Conservation (phyloP, 2,113 vertebrate species). For the Grantiella picta region DNA sequence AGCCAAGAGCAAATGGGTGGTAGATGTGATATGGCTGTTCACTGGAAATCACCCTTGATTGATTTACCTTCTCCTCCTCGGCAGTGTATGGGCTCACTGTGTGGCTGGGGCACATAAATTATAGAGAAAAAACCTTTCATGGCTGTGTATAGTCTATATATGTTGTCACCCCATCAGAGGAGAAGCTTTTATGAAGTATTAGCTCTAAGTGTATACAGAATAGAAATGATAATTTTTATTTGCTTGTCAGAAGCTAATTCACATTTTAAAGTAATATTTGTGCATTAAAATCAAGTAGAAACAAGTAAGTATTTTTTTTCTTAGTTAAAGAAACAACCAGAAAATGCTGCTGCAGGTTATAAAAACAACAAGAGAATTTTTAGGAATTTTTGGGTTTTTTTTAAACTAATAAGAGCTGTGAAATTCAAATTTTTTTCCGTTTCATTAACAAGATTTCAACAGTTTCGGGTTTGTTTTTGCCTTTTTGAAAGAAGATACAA, state of each 20-base stretch:
- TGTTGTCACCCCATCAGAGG: slow-evolving; percentile 45
- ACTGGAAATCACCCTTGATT: slow-evolving; percentile 57
- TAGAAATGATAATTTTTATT: background rate
- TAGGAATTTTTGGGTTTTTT: background rate
- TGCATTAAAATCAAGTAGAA: background rate
- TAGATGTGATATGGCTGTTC: slow-evolving; percentile 41
- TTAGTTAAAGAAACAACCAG: background rate
- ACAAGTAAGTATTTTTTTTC: background rate
- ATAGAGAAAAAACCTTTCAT: background rate
- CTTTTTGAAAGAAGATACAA: background rate
- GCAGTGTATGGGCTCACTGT: slow-evolving; percentile 1
- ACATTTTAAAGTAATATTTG: background rate
- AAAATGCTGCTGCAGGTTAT: background rate
- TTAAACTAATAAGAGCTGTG: background rate
- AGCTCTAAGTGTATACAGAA: background rate
- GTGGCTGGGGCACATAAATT: slow-evolving; percentile 52
- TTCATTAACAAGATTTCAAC: background rate
- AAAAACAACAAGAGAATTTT: background rate
- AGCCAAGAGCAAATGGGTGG: slow-evolving; percentile 53
- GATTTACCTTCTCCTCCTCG: slow-evolving; percentile 10
- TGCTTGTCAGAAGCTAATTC: background rate
- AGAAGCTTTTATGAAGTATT: slow-evolving; percentile 57
- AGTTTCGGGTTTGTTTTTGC: background rate
- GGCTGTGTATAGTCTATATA: background rate
- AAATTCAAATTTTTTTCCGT: background rate